phyloP scores from a whole-genome alignment of 1,140 invertebrate genomes.

The Bombus superbus region DNA sequence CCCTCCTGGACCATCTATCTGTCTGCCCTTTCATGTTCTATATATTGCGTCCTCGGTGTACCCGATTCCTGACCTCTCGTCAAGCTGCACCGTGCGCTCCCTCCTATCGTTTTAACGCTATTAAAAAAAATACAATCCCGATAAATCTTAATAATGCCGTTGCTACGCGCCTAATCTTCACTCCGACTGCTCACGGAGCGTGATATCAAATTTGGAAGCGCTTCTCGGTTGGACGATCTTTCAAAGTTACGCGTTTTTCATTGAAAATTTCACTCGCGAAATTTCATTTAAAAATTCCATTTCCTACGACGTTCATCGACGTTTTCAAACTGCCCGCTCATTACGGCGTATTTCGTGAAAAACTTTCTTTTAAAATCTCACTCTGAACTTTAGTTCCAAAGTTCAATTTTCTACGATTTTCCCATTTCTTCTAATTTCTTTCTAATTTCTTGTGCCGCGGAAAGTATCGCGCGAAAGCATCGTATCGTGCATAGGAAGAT shows the following conservation, averaged over 20 bases:
- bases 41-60: slow-evolving; percentile 53
- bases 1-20: slow-evolving; percentile 64
- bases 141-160: slow-evolving; percentile 25
- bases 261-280: background rate
- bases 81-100: background rate
- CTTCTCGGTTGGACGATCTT: no score
- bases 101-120: background rate
- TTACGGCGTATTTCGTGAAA: no score
- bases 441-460: no score
- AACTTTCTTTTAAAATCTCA: no score
- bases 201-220: no score
- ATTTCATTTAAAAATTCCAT: background rate
- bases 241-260: background rate
- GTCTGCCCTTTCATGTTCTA: slow-evolving; percentile 62
- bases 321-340: no score
- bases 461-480: background rate
- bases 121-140: background rate
- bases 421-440: no score
- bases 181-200: no score
- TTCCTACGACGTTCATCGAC: no score
- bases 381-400: no score
- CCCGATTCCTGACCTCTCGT: slow-evolving; percentile 60
- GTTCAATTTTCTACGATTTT: no score
- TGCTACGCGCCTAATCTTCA: background rate
- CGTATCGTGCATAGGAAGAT: background rate